phyloP scores from a whole-genome alignment of 2,113 vertebrate species.

The Reinhardtius hippoglossoides region DNA sequence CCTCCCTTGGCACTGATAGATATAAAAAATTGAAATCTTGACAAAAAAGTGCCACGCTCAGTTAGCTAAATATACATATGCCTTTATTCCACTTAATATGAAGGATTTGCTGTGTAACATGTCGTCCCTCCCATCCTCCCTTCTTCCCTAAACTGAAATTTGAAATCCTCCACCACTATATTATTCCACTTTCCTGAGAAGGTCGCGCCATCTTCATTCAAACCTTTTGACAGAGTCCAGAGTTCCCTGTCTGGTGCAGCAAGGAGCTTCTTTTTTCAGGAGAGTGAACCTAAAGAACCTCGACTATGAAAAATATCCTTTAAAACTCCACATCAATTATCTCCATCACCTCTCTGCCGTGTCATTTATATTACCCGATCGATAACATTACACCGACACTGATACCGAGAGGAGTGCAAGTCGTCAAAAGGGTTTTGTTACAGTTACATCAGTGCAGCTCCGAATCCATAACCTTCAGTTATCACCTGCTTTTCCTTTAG shows the following conservation, averaged over 20 bases:
- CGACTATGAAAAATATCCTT: conserved; percentile 13
- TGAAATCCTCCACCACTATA: neutral
- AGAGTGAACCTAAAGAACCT: conserved; percentile 28
- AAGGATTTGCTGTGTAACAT: neutral
- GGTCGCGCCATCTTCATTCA: neutral
- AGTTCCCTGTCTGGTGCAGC: neutral
- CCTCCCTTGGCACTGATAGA: too few species aligned
- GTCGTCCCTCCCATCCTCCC: too few species aligned
- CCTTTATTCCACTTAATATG: too few species aligned
- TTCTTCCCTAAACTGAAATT: neutral
- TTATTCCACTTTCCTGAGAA: conserved; percentile 1
- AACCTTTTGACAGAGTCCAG: neutral
- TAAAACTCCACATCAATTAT: conserved; percentile 31
- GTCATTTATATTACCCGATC: conserved; percentile 31
- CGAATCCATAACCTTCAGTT: conserved; percentile 29
- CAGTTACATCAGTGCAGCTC: neutral
- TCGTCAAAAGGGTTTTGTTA: conserved; percentile 12
- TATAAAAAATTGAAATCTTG: too few species aligned
- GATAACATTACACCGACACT: conserved; percentile 17
- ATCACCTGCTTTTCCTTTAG: neutral
- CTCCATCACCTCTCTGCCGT: conserved; percentile 8
- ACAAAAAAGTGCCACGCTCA: neutral
- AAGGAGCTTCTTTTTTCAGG: conserved; percentile 29
- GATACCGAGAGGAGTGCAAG: conserved; percentile 14
- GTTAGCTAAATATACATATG: neutral